Base-by-base conservation (phyloP, 2,888 invertebrate species). In the Meliscaeva auricollis region DNA sequence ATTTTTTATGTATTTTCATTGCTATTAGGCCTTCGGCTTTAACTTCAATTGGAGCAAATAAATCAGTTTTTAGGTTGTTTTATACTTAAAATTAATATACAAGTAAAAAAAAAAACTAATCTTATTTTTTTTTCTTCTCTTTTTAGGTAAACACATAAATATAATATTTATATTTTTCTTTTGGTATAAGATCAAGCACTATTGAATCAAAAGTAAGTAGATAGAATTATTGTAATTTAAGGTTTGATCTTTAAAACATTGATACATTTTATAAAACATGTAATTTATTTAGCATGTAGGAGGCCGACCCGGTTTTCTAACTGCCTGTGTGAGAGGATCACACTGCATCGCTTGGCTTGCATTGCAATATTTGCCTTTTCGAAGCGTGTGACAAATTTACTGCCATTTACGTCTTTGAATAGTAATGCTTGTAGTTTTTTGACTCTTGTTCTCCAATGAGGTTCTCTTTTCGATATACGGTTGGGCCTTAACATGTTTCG, bases 41-140 rank as follows among this genome's bases (percentile, higher is more conserved):
- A 38, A 58, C 30, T 75, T 66, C 44, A 76, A 77, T 77, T 72
- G 44, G 62, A 76, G 66, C 64, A 77, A 66, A 76, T 82, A 81
- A 76, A 77, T 82, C 70, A 77, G 58, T 64, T 58, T 66, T 66
- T 72, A 64, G 70, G 54, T 68, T 70, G 17, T 30, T 48, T 22
- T 44, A 15, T 44, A 26, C 9, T 54, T 54, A 3, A 15, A 54
- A 8, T n/a, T n/a, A 54, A 2, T 48, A 62, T 3, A 15, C n/a
- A 62, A 15, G 38, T 26, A 48, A 58, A 38, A 48, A 73, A 38
- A 3, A 52, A 62, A 22, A 52, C 2, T 15, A 20, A 46, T 44
- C 30, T n/a, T 50, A 17, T 38, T 60, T 15, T n/a, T 64, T 56
- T 64, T 66, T 52, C 9, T 32, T 50, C 6, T 73, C 15, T 44